Percentiles rank a stretch among this genome's conserved stretches.
phyloP scores from a whole-genome alignment of 2,113 vertebrate species.

The Dasyurus viverrinus region DNA sequence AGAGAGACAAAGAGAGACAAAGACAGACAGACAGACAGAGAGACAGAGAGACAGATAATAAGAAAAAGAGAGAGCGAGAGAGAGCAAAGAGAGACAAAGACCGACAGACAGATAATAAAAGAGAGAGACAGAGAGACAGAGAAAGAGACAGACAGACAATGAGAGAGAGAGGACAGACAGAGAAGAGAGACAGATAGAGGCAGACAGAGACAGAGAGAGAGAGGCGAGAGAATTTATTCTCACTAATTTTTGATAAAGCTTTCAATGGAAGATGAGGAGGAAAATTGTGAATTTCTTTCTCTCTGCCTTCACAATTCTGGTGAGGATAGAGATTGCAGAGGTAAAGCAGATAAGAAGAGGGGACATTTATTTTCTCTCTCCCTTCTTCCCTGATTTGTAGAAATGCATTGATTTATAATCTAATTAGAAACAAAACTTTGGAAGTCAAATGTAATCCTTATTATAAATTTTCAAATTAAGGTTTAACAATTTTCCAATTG shows the following conservation, averaged over 20 bases:
- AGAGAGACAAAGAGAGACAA: background rate
- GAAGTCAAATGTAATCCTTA: background rate
- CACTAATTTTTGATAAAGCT: background rate
- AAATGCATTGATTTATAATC: background rate
- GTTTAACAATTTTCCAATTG: background rate
- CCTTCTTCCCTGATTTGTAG: background rate
- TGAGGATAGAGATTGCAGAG: background rate
- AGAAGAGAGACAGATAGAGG: background rate
- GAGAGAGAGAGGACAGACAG: too few relatives aligned
- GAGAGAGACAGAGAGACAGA: background rate
- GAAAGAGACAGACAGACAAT: background rate
- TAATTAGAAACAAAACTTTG: background rate
- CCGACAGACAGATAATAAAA: background rate
- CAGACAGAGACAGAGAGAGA: background rate
- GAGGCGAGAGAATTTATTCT: background rate
- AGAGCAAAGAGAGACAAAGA: too few relatives aligned
- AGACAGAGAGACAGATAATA: background rate
- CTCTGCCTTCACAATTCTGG: background rate
- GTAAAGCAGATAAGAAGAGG: background rate
- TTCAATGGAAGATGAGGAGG: background rate
- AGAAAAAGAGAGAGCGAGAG: too few relatives aligned
- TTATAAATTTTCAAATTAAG: background rate
- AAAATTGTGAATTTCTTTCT: background rate
- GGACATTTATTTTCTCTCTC: background rate
- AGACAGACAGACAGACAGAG: background rate